These are phyloP conservation scores for Dicrostonyx torquatus DNA, from an alignment of 2,797 vertebrate species.

Conservation along the genomic window DNA sequence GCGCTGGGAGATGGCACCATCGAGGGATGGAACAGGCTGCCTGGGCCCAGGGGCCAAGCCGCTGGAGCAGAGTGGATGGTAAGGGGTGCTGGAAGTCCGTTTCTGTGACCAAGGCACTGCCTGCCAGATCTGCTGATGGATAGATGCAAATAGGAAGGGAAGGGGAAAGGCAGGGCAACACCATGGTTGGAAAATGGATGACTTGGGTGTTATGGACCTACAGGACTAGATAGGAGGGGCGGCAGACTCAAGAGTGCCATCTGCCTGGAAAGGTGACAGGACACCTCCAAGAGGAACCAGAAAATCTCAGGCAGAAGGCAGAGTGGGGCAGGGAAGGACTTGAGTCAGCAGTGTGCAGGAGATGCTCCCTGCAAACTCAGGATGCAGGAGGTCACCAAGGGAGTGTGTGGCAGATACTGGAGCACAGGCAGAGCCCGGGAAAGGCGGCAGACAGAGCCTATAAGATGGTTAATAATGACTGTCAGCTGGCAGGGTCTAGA, in stretches of 20 bases:
- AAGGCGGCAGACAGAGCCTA: background rate
- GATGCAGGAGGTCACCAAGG: background rate
- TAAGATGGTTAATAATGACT: background rate
- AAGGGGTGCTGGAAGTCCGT: background rate
- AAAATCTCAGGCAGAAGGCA: background rate
- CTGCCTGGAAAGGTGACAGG: background rate
- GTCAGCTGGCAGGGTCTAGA: background rate
- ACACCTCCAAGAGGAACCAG: background rate
- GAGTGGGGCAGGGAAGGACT: background rate
- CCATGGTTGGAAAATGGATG: background rate
- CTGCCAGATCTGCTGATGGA: background rate
- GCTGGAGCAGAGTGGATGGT: background rate
- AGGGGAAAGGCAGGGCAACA: background rate
- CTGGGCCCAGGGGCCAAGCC: background rate
- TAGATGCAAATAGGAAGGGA: background rate
- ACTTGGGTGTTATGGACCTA: background rate
- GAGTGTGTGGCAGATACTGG: background rate
- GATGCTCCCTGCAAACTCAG: background rate
- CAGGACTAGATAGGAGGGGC: background rate
- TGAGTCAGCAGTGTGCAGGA: background rate
- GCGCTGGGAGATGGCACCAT: background rate
- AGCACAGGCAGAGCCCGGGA: background rate
- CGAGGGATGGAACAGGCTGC: background rate
- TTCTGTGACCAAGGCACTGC: background rate
- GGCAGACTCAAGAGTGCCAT: background rate